Evolutionary conservation across 2,888 invertebrate genomes (phyloP).

Genomic region (Serripes groenlandicus): DNA sequence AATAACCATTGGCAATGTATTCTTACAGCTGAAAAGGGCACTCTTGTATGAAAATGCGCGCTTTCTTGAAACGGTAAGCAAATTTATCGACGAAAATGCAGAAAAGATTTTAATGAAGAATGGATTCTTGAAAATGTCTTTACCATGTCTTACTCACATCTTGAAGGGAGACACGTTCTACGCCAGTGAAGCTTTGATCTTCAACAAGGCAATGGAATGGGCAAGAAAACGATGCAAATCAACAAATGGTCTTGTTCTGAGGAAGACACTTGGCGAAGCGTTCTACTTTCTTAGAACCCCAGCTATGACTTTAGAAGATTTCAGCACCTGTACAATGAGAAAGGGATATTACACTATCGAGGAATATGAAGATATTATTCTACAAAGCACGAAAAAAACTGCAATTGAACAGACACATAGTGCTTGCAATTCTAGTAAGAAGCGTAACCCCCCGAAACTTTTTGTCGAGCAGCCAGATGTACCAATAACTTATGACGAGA

Average conservation of each 20-base stretch:
- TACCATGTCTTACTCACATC: slow-evolving; percentile 22
- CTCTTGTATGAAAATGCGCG: slow-evolving; percentile 39
- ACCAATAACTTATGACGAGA: too few species aligned
- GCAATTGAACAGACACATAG: not conserved
- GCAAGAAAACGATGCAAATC: slow-evolving; percentile 22
- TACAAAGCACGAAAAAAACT: not conserved
- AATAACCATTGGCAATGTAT: slow-evolving; percentile 25
- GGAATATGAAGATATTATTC: slow-evolving; percentile 39
- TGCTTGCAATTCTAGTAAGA: not conserved
- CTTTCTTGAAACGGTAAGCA: slow-evolving; percentile 3
- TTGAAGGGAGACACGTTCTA: slow-evolving; percentile 43
- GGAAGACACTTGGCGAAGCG: slow-evolving; percentile 28
- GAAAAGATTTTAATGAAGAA: slow-evolving; percentile 32
- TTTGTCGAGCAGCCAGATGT: too few species aligned
- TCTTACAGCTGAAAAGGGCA: slow-evolving; percentile 29
- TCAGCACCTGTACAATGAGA: slow-evolving; percentile 31
- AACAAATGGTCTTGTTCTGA: slow-evolving; percentile 9
- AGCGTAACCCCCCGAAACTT: not conserved
- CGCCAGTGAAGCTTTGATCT: slow-evolving; percentile 24
- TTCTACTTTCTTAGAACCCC: slow-evolving; percentile 38
- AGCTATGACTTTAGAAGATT: slow-evolving; percentile 26
- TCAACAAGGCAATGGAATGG: slow-evolving; percentile 30
- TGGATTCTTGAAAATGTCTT: slow-evolving; percentile 33
- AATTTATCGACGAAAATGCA: slow-evolving; percentile 46
- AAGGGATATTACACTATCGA: slow-evolving; percentile 27